phyloP scores from a whole-genome alignment of 2,797 vertebrate genomes.

The Hyperoplus immaculatus region DNA sequence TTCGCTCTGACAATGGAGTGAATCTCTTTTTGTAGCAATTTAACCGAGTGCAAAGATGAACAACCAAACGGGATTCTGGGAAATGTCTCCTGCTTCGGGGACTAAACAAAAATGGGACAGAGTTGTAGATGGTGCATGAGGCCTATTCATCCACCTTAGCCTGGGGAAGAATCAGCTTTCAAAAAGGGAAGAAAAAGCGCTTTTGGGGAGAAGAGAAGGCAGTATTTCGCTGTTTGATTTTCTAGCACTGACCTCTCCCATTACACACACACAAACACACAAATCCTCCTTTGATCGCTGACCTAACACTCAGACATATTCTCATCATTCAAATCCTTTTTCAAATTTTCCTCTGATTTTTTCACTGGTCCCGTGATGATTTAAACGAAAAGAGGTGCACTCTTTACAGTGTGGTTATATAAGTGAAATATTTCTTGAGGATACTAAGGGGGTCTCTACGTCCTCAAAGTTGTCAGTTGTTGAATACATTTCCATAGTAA shows the following conservation, averaged over 20 bases:
- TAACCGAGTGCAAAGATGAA: slow-evolving; percentile 51
- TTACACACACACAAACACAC: slow-evolving; percentile 39
- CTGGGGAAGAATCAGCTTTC: slow-evolving; percentile 46
- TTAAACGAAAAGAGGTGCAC: slow-evolving; percentile 42
- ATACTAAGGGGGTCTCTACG: slow-evolving; percentile 51
- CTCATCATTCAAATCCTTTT: slow-evolving; percentile 51
- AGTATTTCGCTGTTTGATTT: slow-evolving; percentile 45
- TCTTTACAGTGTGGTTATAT: slow-evolving; percentile 46
- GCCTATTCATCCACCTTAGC: slow-evolving; percentile 48
- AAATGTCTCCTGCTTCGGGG: slow-evolving; percentile 56
- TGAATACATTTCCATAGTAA: slow-evolving; percentile 82
- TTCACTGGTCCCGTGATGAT: slow-evolving; percentile 47
- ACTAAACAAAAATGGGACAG: slow-evolving; percentile 32
- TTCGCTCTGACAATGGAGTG: slow-evolving; percentile 50
- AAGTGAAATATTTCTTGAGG: slow-evolving; percentile 30
- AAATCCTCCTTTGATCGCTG: slow-evolving; percentile 54
- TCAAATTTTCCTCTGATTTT: slow-evolving; percentile 40
- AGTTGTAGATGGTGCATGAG: slow-evolving; percentile 48
- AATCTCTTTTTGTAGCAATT: slow-evolving; percentile 45
- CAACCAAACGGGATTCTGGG: slow-evolving; percentile 54
- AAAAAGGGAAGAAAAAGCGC: slow-evolving; percentile 15
- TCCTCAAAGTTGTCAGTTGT: slow-evolving; percentile 71
- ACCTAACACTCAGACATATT: slow-evolving; percentile 42
- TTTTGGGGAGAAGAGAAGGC: slow-evolving; percentile 37
- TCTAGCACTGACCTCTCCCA: slow-evolving; percentile 37